Evolutionary conservation across 2,113 vertebrate species (phyloP), one percentile per base, ranked within the genome.

Genomic region (Panthera leo): DNA sequence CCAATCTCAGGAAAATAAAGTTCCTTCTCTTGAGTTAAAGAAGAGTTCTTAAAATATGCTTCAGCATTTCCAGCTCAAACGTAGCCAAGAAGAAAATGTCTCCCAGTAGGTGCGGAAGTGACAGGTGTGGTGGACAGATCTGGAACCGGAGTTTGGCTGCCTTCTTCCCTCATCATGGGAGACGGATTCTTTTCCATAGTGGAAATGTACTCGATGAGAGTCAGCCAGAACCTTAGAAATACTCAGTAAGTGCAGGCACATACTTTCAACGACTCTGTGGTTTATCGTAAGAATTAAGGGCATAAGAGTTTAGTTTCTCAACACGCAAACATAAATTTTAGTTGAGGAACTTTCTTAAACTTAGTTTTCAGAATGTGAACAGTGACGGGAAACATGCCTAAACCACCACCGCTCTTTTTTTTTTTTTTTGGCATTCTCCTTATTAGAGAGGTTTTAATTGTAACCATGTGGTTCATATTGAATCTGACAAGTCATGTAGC

Each of bases 401-500:
- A 95, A 76, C 98, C 97, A 98, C 97, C 98, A 97, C 98, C 7
- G 18, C 27, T 6, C 11, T n/a, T 55, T 78, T 79, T 75, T n/a
- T 76, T 19, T 27, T 11, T 76, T 80, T 91, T 98, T 98, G 98
- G 99, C 98, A 98, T 98, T 98, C 98, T 99, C 98, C 98, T 99
- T 99, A 99, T 99, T 98, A 98, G 98, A 98, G 98, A 98, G 98
- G 99, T 99, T 99, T 99, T 99, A 98, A 99, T 99, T 99, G 98
- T 99, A 99, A 99, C 98, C 98, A 98, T 98, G 98, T 97, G 98
- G 98, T 98, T 99, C 98, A 97, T 99, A 99, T 99, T 99, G 99
- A 99, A 99, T 98, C 99, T 99, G 99, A 99, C 99, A 99, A 99
- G 99, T 99, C 99, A 99, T 98, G 99, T 99, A 99, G 99, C 97